Evolutionary conservation across 2,888 invertebrate species (phyloP).

Genomic region (Dynastes hyllus): DNA sequence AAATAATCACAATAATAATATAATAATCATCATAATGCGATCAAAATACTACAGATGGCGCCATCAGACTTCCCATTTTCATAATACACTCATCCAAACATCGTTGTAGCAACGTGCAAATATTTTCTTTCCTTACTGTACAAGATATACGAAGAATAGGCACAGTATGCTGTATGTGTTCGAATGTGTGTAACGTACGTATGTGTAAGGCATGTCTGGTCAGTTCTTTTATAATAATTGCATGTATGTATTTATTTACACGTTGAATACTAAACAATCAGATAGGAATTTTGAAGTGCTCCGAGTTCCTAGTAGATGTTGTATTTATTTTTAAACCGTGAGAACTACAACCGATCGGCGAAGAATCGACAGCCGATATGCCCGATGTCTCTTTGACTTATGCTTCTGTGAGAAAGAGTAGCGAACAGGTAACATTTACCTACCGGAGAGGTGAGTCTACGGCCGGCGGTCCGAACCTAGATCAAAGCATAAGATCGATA

Average conservation of each 20-base stretch:
- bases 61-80: no score
- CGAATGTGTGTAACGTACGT: constrained; percentile 17
- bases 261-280: constrained; percentile 53
- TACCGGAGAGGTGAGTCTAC: background rate
- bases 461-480: background rate
- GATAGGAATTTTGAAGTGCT: constrained; percentile 51
- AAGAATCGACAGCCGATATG: constrained; percentile 25
- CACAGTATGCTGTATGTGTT: constrained; percentile 1
- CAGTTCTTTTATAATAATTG: constrained; percentile 54
- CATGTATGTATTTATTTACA: constrained; percentile 50
- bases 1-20: no score
- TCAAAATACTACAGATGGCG: no score
- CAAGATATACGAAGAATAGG: background rate
- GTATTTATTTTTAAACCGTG: constrained; percentile 55
- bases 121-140: constrained; percentile 9
- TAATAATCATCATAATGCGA: no score
- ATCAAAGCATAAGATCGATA: constrained; percentile 9
- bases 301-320: constrained; percentile 53
- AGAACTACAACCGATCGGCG: constrained; percentile 55
- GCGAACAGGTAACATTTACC: constrained; percentile 10
- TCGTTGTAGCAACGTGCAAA: background rate
- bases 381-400: constrained; percentile 27
- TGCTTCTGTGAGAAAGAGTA: constrained; percentile 31
- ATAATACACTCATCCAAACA: no score
- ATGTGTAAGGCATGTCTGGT: constrained; percentile 45